Evolutionary conservation across 2,113 vertebrate species (phyloP).

Genomic region (Saimiri boliviensis): DNA sequence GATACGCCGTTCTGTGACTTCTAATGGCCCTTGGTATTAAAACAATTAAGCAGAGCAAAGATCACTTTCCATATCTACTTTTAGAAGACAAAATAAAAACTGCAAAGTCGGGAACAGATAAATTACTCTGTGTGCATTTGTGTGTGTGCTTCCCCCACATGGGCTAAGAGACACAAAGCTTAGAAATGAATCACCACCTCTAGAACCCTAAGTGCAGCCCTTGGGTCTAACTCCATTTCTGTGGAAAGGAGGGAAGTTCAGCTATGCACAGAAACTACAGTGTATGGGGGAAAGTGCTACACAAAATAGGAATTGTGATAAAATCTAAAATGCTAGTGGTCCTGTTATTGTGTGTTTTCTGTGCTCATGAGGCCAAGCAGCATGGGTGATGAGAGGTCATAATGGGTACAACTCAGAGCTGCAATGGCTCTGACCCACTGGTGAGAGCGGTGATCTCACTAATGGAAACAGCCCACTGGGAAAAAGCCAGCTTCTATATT

Average conservation of each 20-base stretch:
- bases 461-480: constrained; percentile 48
- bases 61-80: constrained; percentile 3
- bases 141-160: not conserved
- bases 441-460: constrained; percentile 62
- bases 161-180: not conserved
- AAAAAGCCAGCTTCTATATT: constrained; percentile 32
- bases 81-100: constrained; percentile 29
- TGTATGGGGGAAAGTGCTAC: constrained; percentile 52
- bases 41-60: constrained; percentile 10
- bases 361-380: constrained; percentile 59
- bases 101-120: not conserved
- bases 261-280: constrained; percentile 70
- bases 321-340: constrained; percentile 69
- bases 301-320: constrained; percentile 75
- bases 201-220: not conserved
- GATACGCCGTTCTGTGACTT: not conserved
- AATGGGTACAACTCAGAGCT: constrained; percentile 54
- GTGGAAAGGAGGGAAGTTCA: constrained; percentile 57
- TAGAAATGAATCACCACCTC: constrained; percentile 10
- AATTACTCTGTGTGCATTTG: fast-evolving
- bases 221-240: constrained; percentile 55
- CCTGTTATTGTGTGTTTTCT: constrained; percentile 61
- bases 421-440: constrained; percentile 61
- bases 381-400: constrained; percentile 75
- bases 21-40: not conserved